Conservation (phyloP, 2,113 vertebrate species). For the Mola mola region DNA sequence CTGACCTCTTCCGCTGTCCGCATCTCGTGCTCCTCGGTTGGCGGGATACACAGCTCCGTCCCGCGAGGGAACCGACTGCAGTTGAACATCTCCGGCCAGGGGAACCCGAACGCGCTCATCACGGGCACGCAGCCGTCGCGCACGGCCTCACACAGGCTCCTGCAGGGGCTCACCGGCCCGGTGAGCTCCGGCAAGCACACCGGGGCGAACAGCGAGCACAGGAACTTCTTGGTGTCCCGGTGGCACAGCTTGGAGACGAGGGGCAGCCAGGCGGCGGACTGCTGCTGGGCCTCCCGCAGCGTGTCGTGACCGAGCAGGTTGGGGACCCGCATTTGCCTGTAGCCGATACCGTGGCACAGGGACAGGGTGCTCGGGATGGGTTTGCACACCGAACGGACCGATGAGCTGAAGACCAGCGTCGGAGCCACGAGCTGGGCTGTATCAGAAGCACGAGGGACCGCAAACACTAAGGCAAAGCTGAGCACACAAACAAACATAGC, state of each 20-base stretch:
- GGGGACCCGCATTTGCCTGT: conserved; percentile 83
- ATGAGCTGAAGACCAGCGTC: conserved; percentile 56
- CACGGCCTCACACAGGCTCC: conserved; percentile 80
- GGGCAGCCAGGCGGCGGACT: conserved; percentile 84
- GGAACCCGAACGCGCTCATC: conserved; percentile 86
- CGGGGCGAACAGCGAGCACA: conserved; percentile 86
- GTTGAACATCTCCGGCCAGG: conserved; percentile 86
- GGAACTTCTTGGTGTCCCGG: conserved; percentile 83
- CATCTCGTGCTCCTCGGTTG: conserved; percentile 49
- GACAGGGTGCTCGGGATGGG: conserved; percentile 80
- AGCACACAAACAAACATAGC: conserved; percentile 43
- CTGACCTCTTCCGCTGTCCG: conserved; percentile 40
- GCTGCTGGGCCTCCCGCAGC: conserved; percentile 82
- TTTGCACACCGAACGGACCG: conserved; percentile 75
- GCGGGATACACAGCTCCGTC: conserved; percentile 81
- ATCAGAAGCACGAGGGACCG: conserved; percentile 6
- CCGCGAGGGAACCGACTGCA: conserved; percentile 82
- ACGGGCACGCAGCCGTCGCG: conserved; percentile 83
- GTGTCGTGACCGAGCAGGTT: conserved; percentile 85
- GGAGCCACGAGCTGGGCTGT: conserved; percentile 39
- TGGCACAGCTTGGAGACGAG: conserved; percentile 84
- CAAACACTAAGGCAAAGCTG: conserved; percentile 6
- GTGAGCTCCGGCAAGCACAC: conserved; percentile 79
- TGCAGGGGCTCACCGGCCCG: conserved; percentile 79
- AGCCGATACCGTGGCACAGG: conserved; percentile 84